These are phyloP conservation scores for Melanotus villosus DNA, from an alignment of 2,888 invertebrate species.

Conservation along the genomic window DNA sequence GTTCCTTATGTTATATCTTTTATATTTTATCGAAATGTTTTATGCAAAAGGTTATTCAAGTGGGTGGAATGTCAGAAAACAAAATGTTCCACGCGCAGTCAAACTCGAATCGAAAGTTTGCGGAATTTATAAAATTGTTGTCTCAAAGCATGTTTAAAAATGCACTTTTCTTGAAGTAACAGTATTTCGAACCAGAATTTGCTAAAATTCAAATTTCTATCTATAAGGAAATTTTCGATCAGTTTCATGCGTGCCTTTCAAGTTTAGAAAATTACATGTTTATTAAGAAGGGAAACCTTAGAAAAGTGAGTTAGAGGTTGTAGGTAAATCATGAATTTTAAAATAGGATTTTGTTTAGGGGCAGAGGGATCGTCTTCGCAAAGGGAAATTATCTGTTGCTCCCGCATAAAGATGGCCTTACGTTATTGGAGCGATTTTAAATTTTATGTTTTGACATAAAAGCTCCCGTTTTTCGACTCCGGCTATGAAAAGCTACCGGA, in stretches of 20 bases:
- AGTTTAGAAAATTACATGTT: conserved; percentile 5
- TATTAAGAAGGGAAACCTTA: conserved; percentile 4
- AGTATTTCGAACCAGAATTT: too few relatives aligned
- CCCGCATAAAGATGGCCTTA: conserved; percentile 2
- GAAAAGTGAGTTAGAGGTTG: not conserved
- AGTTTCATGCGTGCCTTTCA: not conserved
- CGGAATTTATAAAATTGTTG: too few relatives aligned
- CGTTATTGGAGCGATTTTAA: not conserved
- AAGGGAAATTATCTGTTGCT: conserved; percentile 13
- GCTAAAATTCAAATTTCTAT: too few relatives aligned
- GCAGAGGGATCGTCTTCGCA: not conserved
- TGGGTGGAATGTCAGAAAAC: too few relatives aligned
- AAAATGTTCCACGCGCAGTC: too few relatives aligned
- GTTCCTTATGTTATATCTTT: too few relatives aligned
- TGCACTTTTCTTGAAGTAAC: too few relatives aligned
- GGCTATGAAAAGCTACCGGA: conserved; percentile 7
- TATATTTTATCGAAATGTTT: too few relatives aligned
- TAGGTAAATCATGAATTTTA: conserved; percentile 13
- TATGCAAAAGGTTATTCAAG: too few relatives aligned
- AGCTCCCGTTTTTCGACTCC: not conserved
- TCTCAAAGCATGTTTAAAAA: too few relatives aligned
- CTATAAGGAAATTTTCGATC: too few relatives aligned
- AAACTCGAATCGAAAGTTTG: too few relatives aligned
- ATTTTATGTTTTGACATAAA: conserved; percentile 14
- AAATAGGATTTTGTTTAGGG: conserved; percentile 1